phyloP scores from a whole-genome alignment of 1,140 invertebrate genomes.

The Apis dorsata region DNA sequence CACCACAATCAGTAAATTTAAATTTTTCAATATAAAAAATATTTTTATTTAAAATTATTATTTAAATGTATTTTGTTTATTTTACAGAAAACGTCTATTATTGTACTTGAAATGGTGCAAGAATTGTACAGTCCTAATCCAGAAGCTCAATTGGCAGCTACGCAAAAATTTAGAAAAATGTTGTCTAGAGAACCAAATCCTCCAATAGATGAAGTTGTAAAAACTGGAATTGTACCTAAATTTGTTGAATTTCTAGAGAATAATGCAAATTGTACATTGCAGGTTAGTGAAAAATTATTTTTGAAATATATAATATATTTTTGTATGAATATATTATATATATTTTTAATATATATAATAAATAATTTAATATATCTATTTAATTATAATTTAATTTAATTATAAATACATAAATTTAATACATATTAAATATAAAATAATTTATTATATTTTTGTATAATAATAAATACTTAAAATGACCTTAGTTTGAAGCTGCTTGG shows the following conservation, averaged over 20 bases:
- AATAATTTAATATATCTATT: no score
- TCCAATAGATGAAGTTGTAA: conserved; percentile 99
- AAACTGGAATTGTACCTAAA: conserved; percentile 96
- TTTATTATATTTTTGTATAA: not conserved
- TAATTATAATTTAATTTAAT: no score
- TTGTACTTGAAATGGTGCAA: conserved; percentile 90
- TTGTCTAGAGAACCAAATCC: conserved; percentile 98
- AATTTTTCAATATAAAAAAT: no score
- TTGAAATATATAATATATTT: not conserved
- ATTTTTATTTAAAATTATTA: not conserved
- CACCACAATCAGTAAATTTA: conserved; percentile 65
- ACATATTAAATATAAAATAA: no score
- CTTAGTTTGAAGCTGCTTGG: conserved; percentile 98
- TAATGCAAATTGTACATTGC: conserved; percentile 90
- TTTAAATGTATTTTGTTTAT: not conserved
- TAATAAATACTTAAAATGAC: not conserved
- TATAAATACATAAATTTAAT: no score
- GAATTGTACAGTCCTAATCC: conserved; percentile 91
- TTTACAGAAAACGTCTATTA: conserved; percentile 76
- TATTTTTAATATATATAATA: no score
- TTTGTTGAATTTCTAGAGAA: conserved; percentile 97
- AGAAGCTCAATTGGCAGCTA: conserved; percentile 92
- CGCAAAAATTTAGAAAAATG: conserved; percentile 96
- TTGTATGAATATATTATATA: not conserved
- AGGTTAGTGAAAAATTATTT: conserved; percentile 81